These are phyloP conservation scores for Synanthedon tipuliformis DNA, from an alignment of 2,888 invertebrate species.

Conservation along the genomic window DNA sequence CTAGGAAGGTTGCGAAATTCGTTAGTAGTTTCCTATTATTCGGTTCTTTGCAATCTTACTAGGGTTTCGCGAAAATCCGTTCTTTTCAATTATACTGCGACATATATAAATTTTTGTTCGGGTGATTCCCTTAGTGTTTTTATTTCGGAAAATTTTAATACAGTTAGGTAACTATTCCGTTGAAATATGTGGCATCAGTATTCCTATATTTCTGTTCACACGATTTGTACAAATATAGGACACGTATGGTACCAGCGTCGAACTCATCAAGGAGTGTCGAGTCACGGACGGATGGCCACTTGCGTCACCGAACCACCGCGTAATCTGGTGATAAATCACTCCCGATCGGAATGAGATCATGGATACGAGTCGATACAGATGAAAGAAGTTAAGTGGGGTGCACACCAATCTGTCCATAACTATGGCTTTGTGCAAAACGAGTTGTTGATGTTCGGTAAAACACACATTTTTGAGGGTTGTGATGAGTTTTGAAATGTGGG, in stretches of 20 bases:
- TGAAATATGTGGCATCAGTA: not conserved
- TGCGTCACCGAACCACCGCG: conserved; percentile 57
- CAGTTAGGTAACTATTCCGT: too few species aligned
- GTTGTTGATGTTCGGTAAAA: not conserved
- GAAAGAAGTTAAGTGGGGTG: conserved; percentile 23
- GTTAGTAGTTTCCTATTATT: too few species aligned
- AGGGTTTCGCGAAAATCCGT: too few species aligned
- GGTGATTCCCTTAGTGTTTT: too few species aligned
- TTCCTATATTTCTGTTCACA: not conserved
- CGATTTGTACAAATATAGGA: conserved; percentile 37
- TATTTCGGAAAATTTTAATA: too few species aligned
- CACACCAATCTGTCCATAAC: not conserved
- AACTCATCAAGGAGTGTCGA: conserved; percentile 53
- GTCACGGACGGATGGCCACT: conserved; percentile 54
- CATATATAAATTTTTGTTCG: too few species aligned
- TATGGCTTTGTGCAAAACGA: not conserved
- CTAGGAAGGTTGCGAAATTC: too few species aligned
- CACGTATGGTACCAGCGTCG: conserved; percentile 31
- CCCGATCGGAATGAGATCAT: conserved; percentile 56
- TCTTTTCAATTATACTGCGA: too few species aligned
- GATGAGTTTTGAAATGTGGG: too few species aligned
- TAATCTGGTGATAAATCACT: conserved; percentile 55
- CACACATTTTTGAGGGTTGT: not conserved
- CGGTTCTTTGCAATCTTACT: too few species aligned
- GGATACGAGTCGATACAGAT: conserved; percentile 39